Evolutionary conservation across 2,113 vertebrate species (phyloP).

Genomic region (Peromyscus polionotus): DNA sequence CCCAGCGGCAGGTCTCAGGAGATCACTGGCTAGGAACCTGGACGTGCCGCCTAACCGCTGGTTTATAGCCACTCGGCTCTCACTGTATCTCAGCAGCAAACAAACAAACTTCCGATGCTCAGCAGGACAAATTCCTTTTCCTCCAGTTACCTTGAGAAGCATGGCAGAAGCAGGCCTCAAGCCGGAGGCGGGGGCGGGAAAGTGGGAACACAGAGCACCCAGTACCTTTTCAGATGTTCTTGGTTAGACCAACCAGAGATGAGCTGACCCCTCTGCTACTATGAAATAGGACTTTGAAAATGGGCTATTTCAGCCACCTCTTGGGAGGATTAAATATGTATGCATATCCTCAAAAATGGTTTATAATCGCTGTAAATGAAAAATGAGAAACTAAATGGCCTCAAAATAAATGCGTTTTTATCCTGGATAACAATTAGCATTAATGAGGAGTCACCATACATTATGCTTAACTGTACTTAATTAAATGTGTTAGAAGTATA

Average conservation of each 20-base stretch:
- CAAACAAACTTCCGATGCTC: not conserved
- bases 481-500: slow-evolving; percentile 8
- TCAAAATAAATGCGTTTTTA: slow-evolving; percentile 70
- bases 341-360: slow-evolving; percentile 21
- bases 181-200: accelerated
- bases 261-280: accelerated
- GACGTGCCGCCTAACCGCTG: not conserved
- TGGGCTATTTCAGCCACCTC: not conserved
- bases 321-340: slow-evolving; percentile 39
- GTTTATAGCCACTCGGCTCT: not conserved
- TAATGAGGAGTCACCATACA: slow-evolving; percentile 56
- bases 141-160: not conserved
- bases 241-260: accelerated
- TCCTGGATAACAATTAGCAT: slow-evolving; percentile 70
- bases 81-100: not conserved
- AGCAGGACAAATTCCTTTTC: not conserved
- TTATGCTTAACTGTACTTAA: not conserved
- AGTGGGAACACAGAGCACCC: too few species aligned
- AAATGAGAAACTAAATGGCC: slow-evolving; percentile 65
- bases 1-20: not conserved
- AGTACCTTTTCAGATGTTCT: accelerated
- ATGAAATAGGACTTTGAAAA: not conserved
- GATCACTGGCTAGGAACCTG: not conserved
- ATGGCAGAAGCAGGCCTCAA: accelerated
- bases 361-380: slow-evolving; percentile 59